Evolutionary conservation across 2,797 vertebrate genomes (phyloP).

Genomic region (Nyctalus aviator): DNA sequence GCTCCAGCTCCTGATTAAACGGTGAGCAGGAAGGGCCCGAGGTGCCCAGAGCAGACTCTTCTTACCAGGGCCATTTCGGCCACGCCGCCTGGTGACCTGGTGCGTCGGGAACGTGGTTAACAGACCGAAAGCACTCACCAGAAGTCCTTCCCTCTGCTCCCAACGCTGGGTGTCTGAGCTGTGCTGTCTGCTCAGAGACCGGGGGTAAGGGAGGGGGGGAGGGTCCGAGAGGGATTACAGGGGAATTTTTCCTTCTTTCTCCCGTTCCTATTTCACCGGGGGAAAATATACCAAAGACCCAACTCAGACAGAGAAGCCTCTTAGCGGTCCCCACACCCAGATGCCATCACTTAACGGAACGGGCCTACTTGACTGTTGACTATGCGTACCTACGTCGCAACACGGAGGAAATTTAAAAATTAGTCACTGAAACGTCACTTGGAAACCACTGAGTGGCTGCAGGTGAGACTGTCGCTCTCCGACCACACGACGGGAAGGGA

Average conservation of each 20-base stretch:
- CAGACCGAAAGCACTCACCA: conserved; percentile 31
- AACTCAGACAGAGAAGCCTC: background rate
- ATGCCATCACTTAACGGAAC: background rate
- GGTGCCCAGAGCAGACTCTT: conserved; percentile 61
- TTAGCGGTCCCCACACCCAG: background rate
- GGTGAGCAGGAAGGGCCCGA: conserved; percentile 76
- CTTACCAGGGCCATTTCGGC: background rate
- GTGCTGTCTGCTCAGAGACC: background rate
- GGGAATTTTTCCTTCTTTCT: background rate
- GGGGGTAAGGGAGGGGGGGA: too few relatives aligned
- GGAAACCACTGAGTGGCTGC: background rate
- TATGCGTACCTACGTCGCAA: background rate
- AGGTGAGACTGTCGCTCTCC: background rate
- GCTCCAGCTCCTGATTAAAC: conserved; percentile 80
- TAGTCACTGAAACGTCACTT: conserved; percentile 1
- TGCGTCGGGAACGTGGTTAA: conserved; percentile 40
- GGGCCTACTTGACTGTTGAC: background rate
- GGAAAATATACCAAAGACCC: background rate
- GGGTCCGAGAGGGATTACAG: background rate
- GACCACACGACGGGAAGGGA: background rate
- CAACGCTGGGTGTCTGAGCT: background rate
- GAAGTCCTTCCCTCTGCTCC: background rate
- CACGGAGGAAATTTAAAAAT: background rate
- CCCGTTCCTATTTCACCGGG: background rate
- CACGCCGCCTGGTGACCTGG: background rate